Percentiles rank a stretch among this genome's conserved stretches.
These are phyloP conservation scores for Acholoe squamosa DNA, from an alignment of 2,888 invertebrate species.

Conservation along the genomic window DNA sequence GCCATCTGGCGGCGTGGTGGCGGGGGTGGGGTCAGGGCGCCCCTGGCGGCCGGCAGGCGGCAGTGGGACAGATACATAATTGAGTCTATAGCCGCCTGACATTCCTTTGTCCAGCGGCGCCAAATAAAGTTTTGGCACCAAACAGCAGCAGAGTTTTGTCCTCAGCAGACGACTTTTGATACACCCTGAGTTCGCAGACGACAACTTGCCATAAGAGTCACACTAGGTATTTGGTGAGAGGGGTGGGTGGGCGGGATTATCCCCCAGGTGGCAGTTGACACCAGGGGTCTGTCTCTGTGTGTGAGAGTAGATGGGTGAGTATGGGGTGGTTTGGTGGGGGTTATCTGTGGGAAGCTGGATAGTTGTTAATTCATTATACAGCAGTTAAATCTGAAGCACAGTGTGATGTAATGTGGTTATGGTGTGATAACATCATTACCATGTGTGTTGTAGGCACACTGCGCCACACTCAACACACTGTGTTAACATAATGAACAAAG, in stretches of 20 bases:
- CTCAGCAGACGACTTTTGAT: slow-evolving; percentile 6
- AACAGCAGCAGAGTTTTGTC: not conserved
- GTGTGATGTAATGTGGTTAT: not conserved
- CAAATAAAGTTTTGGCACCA: slow-evolving; percentile 17
- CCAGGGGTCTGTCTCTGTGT: too few species aligned
- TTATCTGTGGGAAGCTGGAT: not conserved
- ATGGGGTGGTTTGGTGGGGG: too few species aligned
- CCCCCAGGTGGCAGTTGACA: not conserved
- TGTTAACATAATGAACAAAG: too few species aligned
- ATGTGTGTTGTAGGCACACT: too few species aligned
- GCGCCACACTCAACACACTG: too few species aligned
- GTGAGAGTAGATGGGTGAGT: too few species aligned
- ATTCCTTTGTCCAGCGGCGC: slow-evolving; percentile 47
- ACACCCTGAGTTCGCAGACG: not conserved
- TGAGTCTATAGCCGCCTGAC: not conserved
- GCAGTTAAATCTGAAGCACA: not conserved
- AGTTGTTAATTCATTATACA: not conserved
- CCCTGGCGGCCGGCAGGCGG: slow-evolving; percentile 21
- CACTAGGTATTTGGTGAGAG: too few species aligned
- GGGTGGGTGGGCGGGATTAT: not conserved
- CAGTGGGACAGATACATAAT: slow-evolving; percentile 44
- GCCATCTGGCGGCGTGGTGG: slow-evolving; percentile 38
- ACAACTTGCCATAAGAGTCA: not conserved
- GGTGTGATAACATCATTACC: not conserved
- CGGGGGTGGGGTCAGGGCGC: slow-evolving; percentile 35